Evolutionary conservation across 2,113 vertebrate genomes (phyloP), one percentile per base, ranked within the genome.

Genomic region (Leptocoma aspasia): DNA sequence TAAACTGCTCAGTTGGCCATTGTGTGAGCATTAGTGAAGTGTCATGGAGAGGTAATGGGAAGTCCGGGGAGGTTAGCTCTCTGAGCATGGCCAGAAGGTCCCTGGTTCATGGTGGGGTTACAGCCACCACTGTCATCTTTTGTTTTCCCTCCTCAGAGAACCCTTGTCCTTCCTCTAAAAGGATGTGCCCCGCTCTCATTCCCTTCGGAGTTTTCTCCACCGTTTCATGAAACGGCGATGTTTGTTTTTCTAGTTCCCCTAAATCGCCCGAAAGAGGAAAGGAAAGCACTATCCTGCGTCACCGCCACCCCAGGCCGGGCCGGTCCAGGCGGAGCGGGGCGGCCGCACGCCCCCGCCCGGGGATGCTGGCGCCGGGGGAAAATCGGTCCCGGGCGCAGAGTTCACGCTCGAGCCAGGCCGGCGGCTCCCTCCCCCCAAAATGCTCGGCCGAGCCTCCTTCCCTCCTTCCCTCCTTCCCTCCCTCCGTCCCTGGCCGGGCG

Each of bases 81-180:
- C 94, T 61, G 85, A 93, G 89, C 63, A 92, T 97, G 97, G 97
- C 94, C 96, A 85, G 94, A 94, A 97, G 98, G 98, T 98, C 97
- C 94, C 59, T 93, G 98, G 99, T 99, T 99, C 99, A 99, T 94
- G 80, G 95, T 88, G 96, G 98, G 99, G 99, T 99, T 98, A 98
- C 97, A 94, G 96, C 96, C 97, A 97, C 97, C 97, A 98, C 97
- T 96, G 97, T 89, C 96, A 97, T 98, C 97, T 98, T 98, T 98
- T 99, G 98, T 99, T 98, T 98, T 96, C 96, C 97, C 96, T 95
- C 72, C 97, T 97, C 97, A 95, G 98, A 96, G 98, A 95, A 98
- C 97, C 97, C 97, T 94, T 98, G 99, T 99, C 99, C 99, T 99
- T 99, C 98, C 98, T 98, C 98, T 97, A 97, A 98, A 97, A 98